Conservation (phyloP, 2,113 vertebrate species). For the Hemichromis elongatus region DNA sequence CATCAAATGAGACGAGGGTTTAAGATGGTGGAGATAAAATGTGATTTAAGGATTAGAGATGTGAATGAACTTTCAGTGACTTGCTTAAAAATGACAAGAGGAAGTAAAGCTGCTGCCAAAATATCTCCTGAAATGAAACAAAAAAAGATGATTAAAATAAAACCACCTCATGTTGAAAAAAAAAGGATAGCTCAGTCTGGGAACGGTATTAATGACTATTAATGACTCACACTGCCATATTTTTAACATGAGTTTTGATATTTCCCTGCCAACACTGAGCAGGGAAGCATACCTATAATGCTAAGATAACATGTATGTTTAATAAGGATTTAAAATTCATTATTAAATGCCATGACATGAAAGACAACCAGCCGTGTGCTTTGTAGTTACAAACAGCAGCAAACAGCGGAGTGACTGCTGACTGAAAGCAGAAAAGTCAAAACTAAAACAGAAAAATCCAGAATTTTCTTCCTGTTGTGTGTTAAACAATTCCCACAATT, state of each 20-base stretch:
- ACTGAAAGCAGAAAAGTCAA: neutral
- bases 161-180: neutral
- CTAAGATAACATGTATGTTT: neutral
- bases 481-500: neutral
- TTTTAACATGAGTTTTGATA: neutral
- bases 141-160: neutral
- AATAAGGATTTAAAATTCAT: neutral
- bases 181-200: neutral
- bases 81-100: constrained; percentile 18
- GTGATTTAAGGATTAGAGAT: constrained; percentile 44
- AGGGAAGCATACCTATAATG: neutral
- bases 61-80: constrained; percentile 39
- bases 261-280: neutral
- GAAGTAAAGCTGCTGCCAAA: neutral
- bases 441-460: neutral
- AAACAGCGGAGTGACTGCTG: neutral
- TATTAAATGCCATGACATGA: neutral
- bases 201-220: neutral
- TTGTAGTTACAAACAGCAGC: too few species aligned
- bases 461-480: neutral
- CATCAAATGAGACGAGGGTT: constrained; percentile 17
- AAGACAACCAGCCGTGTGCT: neutral
- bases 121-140: neutral
- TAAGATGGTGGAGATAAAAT: constrained; percentile 32
- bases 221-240: neutral